phyloP scores from a whole-genome alignment of 2,797 vertebrate genomes.

The Cynodonichthys magdalenae region DNA sequence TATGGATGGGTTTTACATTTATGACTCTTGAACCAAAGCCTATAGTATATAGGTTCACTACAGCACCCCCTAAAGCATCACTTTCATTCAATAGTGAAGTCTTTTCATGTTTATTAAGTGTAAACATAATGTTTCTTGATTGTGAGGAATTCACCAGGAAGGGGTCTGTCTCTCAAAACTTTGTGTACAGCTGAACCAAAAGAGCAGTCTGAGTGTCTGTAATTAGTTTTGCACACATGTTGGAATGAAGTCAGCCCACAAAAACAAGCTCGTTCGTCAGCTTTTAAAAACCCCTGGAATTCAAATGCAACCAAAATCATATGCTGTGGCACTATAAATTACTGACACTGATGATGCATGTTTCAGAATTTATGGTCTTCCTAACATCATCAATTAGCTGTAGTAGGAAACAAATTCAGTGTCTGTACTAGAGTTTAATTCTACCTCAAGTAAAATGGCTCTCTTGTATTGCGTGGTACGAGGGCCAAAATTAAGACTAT shows the following conservation, averaged over 20 bases:
- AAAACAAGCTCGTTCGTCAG: slow-evolving; percentile 41
- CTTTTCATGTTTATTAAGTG: slow-evolving; percentile 3
- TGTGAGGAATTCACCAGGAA: slow-evolving; percentile 5
- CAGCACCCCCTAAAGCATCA: slow-evolving; percentile 11
- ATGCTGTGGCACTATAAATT: slow-evolving; percentile 27
- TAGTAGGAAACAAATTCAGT: slow-evolving; percentile 19
- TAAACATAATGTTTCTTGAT: slow-evolving; percentile 13
- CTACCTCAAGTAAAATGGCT: background rate
- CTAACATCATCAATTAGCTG: slow-evolving; percentile 45
- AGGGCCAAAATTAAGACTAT: too few relatives aligned
- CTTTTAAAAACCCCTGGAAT: slow-evolving; percentile 33
- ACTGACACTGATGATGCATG: slow-evolving; percentile 17
- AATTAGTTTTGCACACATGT: slow-evolving; percentile 49
- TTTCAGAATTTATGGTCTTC: slow-evolving; percentile 39
- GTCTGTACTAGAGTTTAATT: slow-evolving; percentile 39
- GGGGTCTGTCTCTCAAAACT: background rate
- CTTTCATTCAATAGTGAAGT: background rate
- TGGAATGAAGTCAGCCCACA: slow-evolving; percentile 39
- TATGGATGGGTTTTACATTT: slow-evolving; percentile 4
- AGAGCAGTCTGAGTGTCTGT: slow-evolving; percentile 20
- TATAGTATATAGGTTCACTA: slow-evolving; percentile 27
- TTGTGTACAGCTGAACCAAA: slow-evolving; percentile 6
- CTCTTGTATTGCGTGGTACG: too few relatives aligned
- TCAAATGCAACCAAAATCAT: slow-evolving; percentile 34
- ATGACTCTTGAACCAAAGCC: slow-evolving; percentile 12